Evolutionary conservation across 2,113 vertebrate genomes (phyloP), one percentile per base, ranked within the genome.

Genomic region (Leucoraja erinaceus): DNA sequence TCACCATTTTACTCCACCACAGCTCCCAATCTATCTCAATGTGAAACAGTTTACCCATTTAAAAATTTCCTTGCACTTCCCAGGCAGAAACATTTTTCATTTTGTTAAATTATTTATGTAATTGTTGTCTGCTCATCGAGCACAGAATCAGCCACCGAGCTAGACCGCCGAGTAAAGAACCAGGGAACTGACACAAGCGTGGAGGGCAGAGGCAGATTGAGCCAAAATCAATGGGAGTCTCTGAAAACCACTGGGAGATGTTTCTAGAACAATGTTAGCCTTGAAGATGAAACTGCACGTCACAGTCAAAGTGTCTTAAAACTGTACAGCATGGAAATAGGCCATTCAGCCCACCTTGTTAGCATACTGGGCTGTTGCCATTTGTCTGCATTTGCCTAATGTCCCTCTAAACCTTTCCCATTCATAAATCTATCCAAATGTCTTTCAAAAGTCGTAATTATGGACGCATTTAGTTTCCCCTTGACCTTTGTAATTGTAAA

Each of bases 91-190:
- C 56, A 88, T 88, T 88, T 66, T 88, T 88, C 28, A n/a, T 88
- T 88, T 88, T 88, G 83, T 88, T 88, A 63, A 88, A 88, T 63
- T 88, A 88, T 88, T 88, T 88, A 88, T 77, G 11, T 31, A 76
- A 77, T 88, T 84, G 54, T 61, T 72, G n/a, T 31, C 59, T 31
- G 28, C 83, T 88, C 28, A 25, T n/a, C 7, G n/a, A 31, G 56
- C 56, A 61, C 81, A 86, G 56, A 86, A 28, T 14, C 59, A 86
- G 81, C 28, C 83, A 59, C 54, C 14, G 75, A 77, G 59, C n/a
- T 88, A 63, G 12, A 31, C 31, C 63, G 59, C 59, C 28, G 81
- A 20, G 66, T 68, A 25, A n/a, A 66, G 16, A 7, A 63, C 11
- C 20, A 84, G 16, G 81, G 18, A 14, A 12, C 10, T 28, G 22